Evolutionary conservation across 92 coral and sea anemone species (phyloP).

Genomic region (Bergia puertoricense): DNA sequence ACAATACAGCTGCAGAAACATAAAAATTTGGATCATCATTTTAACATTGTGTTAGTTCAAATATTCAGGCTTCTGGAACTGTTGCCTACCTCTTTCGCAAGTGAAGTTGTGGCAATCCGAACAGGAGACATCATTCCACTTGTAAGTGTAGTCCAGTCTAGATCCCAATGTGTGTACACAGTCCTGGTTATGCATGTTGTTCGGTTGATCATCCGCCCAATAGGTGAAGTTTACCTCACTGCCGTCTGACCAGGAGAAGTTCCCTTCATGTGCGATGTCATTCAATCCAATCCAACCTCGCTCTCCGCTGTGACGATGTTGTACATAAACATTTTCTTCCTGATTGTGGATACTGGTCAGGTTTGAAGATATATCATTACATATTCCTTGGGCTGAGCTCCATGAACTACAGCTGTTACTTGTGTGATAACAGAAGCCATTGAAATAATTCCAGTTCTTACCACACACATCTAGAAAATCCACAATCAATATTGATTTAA

Average conservation of each 20-base stretch:
- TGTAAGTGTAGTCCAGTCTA: slow-evolving; percentile 27
- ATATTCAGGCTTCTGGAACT: not conserved
- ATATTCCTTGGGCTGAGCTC: slow-evolving; percentile 1
- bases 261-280: slow-evolving; percentile 57
- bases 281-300: slow-evolving; percentile 69
- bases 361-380: not conserved
- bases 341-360: slow-evolving; percentile 16
- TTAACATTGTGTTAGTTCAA: too few species aligned
- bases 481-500: not conserved
- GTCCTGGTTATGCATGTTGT: slow-evolving; percentile 51
- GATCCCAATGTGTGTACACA: slow-evolving; percentile 69
- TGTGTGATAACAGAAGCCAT: slow-evolving; percentile 11
- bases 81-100: slow-evolving; percentile 54
- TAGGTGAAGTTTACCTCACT: slow-evolving; percentile 43
- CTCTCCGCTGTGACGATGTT: slow-evolving; percentile 41
- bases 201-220: slow-evolving; percentile 67
- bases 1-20: too few species aligned
- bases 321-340: slow-evolving; percentile 3
- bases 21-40: too few species aligned
- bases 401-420: not conserved
- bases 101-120: slow-evolving; percentile 55
- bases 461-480: slow-evolving; percentile 9
- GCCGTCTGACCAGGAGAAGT: slow-evolving; percentile 58
- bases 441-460: slow-evolving; percentile 10
- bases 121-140: slow-evolving; percentile 69